Evolutionary conservation across 2,113 vertebrate species (phyloP).

Genomic region (Porphyrio hochstetteri): DNA sequence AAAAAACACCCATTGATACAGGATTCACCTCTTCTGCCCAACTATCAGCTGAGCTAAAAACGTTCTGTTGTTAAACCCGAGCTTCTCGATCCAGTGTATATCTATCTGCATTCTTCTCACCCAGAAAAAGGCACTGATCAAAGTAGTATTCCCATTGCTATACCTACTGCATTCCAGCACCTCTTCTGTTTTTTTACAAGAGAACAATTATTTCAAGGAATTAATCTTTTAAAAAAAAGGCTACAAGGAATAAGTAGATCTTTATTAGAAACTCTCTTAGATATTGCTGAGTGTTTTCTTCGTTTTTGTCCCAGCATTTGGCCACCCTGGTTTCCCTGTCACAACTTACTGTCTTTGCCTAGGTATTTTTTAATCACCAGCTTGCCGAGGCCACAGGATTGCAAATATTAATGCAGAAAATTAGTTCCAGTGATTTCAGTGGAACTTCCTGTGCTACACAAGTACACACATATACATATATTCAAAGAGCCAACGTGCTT

Average conservation of each 20-base stretch:
- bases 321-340: neutral
- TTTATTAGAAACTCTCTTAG: neutral
- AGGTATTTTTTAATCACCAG: neutral
- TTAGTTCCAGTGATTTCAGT: neutral
- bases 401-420: neutral
- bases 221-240: neutral
- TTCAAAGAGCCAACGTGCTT: neutral
- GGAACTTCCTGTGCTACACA: neutral
- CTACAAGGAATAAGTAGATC: neutral
- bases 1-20: neutral
- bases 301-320: neutral
- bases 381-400: neutral
- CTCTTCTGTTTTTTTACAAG: neutral
- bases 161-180: neutral
- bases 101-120: neutral
- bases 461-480: neutral
- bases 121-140: neutral
- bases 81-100: neutral
- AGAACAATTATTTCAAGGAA: neutral
- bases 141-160: neutral
- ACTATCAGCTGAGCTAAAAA: neutral
- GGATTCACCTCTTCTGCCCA: neutral
- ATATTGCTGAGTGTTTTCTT: neutral
- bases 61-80: neutral
- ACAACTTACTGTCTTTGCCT: neutral